Conservation (phyloP, 2,797 vertebrate genomes). For the Dipus sagitta region DNA sequence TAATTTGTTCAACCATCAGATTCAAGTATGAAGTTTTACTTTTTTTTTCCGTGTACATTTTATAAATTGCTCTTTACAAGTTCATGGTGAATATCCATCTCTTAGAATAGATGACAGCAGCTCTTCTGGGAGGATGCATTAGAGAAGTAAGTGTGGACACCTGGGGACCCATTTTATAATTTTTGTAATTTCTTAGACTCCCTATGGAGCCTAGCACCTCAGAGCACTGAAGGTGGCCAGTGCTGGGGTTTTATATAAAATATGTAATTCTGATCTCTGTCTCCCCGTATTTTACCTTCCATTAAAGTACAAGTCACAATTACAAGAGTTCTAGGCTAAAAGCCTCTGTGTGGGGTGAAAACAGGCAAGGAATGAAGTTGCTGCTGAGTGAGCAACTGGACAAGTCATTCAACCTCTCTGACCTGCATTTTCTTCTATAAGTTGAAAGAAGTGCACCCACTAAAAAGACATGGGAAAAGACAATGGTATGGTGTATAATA, state of each 20-base stretch:
- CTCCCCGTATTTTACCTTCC: not conserved
- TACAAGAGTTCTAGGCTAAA: not conserved
- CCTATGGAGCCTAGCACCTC: constrained; percentile 4
- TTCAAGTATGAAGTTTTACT: constrained; percentile 52
- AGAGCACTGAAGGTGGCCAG: constrained; percentile 37
- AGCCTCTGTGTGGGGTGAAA: not conserved
- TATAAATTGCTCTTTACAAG: constrained; percentile 73
- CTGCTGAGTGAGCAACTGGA: not conserved
- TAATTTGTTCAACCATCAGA: constrained; percentile 58
- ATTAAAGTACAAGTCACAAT: constrained; percentile 62
- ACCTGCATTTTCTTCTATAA: not conserved
- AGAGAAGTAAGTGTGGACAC: constrained; percentile 66
- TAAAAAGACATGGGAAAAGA: not conserved
- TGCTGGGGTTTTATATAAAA: constrained; percentile 31
- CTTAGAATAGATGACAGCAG: constrained; percentile 65
- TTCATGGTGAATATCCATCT: constrained; percentile 70
- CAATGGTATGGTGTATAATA: not conserved
- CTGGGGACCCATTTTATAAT: constrained; percentile 65
- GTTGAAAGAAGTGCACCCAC: not conserved
- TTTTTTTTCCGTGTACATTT: constrained; percentile 58
- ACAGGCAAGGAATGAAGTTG: not conserved
- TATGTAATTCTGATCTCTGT: not conserved
- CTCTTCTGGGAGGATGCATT: constrained; percentile 67
- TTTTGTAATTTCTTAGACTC: constrained; percentile 42
- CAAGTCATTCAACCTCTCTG: constrained; percentile 1